Evolutionary conservation across 1,140 invertebrate species (phyloP).

Genomic region (Nebria ingens): DNA sequence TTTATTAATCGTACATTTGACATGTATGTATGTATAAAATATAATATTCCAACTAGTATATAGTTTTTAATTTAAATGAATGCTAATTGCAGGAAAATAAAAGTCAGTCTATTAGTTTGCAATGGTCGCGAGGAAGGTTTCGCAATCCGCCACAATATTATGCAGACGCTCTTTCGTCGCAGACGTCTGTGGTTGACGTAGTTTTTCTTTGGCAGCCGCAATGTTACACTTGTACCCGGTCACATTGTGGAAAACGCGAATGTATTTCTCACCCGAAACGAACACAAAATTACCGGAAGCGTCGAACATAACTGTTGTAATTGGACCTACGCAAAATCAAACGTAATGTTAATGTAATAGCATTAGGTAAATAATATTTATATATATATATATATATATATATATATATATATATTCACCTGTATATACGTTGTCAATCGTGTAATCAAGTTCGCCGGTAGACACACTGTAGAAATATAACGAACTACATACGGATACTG

Average conservation of each 20-base stretch:
- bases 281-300: slow-evolving; percentile 61
- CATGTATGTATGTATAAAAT: no score
- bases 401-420: no score
- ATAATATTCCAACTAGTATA: no score
- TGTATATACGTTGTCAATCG: slow-evolving; percentile 52
- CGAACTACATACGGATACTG: slow-evolving; percentile 49
- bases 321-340: slow-evolving; percentile 54
- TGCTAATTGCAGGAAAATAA: neutral
- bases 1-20: no score
- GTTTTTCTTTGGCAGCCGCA: slow-evolving; percentile 49
- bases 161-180: slow-evolving; percentile 64
- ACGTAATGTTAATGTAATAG: no score
- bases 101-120: slow-evolving; percentile 31
- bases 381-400: no score
- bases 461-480: slow-evolving; percentile 61
- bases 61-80: no score
- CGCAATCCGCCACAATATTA: slow-evolving; percentile 55
- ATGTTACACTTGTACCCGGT: slow-evolving; percentile 62
- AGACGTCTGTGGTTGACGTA: slow-evolving; percentile 47
- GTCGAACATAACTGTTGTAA: slow-evolving; percentile 62
- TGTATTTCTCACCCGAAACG: slow-evolving; percentile 61
- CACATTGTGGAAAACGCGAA: slow-evolving; percentile 73
- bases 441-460: slow-evolving; percentile 49
- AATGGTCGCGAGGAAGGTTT: slow-evolving; percentile 41
- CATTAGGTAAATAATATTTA: no score